These are phyloP conservation scores for Phrixothrix hirtus DNA, from an alignment of 2,888 invertebrate species.

Conservation along the genomic window DNA sequence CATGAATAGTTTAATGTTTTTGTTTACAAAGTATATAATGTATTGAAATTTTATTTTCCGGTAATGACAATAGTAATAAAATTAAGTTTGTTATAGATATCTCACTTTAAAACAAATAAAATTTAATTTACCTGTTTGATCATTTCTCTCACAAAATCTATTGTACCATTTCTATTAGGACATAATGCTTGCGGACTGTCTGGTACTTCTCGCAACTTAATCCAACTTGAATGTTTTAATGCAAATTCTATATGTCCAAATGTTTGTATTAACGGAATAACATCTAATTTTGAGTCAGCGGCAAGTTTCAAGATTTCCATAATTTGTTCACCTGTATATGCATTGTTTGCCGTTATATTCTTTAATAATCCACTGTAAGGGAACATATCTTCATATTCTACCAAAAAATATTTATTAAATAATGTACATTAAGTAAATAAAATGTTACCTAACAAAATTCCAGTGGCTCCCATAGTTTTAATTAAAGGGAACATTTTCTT, in stretches of 20 bases:
- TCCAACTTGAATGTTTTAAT: constrained; percentile 67
- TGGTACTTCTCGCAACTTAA: constrained; percentile 67
- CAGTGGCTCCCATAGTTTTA: constrained; percentile 70
- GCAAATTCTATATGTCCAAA: constrained; percentile 79
- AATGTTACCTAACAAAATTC: constrained; percentile 60
- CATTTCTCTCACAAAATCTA: constrained; percentile 67
- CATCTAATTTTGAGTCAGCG: constrained; percentile 62
- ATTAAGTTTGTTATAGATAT: not conserved
- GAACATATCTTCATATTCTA: constrained; percentile 85
- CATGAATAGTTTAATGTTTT: too few species aligned
- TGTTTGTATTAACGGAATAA: constrained; percentile 76
- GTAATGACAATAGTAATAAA: too few species aligned
- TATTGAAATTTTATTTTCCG: too few species aligned
- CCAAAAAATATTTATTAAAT: too few species aligned
- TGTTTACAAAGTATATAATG: too few species aligned
- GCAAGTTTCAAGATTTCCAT: constrained; percentile 63
- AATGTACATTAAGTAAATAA: too few species aligned
- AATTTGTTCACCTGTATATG: constrained; percentile 62
- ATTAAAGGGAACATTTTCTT: constrained; percentile 63
- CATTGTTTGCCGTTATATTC: constrained; percentile 61
- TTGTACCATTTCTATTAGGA: constrained; percentile 66
- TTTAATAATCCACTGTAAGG: constrained; percentile 67
- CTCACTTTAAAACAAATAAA: not conserved
- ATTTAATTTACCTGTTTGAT: constrained; percentile 65
- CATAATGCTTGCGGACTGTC: constrained; percentile 73